Base-by-base conservation (phyloP, 2,113 vertebrate genomes). In the Crocuta crocuta region DNA sequence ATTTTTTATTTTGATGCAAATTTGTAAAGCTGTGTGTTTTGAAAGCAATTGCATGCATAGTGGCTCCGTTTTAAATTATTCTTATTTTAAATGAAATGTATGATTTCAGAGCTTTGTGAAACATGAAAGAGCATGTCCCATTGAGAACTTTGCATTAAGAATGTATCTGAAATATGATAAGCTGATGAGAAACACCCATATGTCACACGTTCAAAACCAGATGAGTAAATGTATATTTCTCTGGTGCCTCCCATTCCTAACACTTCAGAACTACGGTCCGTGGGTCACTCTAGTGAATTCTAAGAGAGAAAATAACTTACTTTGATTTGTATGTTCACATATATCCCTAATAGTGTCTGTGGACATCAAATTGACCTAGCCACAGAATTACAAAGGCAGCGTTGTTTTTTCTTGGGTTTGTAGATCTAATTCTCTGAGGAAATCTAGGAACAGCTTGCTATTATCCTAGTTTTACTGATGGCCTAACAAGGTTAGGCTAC, bases 1-100 rank as follows among this genome's bases (percentile, higher is more conserved):
- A 92, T 94, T 98, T 98, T 97, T 91, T 93, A 96, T 94, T 95
- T 97, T 98, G 97, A 99, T 97, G 94, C 95, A 98, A 98, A 98
- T 98, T 91, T 74, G 91, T 78, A 94, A 48, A 91, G 97, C 78
- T 97, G 97, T 98, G 71, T 98, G 91, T 98, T 95, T 95, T 82
- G 87, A 97, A 98, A 96, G 63, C 89, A 96, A 31, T 21, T 81
- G 4, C 45, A 89, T 55, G 58, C 26, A 33, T 74, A 85, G 70
- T 73, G 94, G 31, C 58, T 95, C 68, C 0, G 48, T 63, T 97
- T 88, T 89, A 80, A 55, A 39, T 8, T 91, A 82, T 39, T 87
- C 96, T 82, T 71, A 87, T 91, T 96, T 95, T 82, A 71, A 91
- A 83, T 93, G 31, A 86, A 89, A 90, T 50, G 28, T 28, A 48